A percentile compares a stretch with the other conserved stretches of the same genome.
phyloP scores from a whole-genome alignment of 2,113 vertebrate species.

The Chiloscyllium plagiosum region DNA sequence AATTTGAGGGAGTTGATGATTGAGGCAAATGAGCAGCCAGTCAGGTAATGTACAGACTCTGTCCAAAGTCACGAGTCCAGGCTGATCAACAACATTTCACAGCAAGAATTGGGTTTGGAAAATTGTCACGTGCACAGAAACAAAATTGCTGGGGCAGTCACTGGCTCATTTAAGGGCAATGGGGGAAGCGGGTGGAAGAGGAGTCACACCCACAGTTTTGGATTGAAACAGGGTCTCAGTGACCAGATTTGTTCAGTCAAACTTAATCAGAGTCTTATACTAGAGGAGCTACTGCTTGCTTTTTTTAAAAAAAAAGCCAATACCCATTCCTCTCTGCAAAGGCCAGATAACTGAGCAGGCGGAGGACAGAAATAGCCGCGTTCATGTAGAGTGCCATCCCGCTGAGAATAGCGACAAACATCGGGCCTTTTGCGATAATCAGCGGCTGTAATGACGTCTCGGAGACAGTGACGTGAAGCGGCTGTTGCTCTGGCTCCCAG shows the following conservation, averaged over 20 bases:
- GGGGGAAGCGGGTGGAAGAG: background rate
- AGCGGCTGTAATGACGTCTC: background rate
- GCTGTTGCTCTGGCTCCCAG: background rate
- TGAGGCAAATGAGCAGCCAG: background rate
- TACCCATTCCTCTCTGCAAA: background rate
- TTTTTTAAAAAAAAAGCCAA: background rate
- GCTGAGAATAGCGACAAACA: conserved; percentile 5
- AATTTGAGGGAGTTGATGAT: background rate
- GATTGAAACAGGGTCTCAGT: background rate
- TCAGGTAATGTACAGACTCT: background rate
- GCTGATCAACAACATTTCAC: background rate
- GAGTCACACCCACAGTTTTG: background rate
- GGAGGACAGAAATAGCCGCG: conserved; percentile 4
- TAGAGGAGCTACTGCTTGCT: background rate
- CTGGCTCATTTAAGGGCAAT: background rate
- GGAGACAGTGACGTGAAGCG: background rate
- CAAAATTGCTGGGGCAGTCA: background rate
- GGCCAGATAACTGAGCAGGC: background rate
- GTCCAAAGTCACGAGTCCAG: background rate
- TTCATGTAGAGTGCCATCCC: background rate
- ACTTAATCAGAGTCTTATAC: background rate
- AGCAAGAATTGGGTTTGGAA: background rate
- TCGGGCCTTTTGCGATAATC: background rate
- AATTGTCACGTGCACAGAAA: background rate
- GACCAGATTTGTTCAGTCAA: background rate